These are phyloP conservation scores for Drosophila colorata DNA, from an alignment of 2,888 invertebrate species.

Conservation along the genomic window DNA sequence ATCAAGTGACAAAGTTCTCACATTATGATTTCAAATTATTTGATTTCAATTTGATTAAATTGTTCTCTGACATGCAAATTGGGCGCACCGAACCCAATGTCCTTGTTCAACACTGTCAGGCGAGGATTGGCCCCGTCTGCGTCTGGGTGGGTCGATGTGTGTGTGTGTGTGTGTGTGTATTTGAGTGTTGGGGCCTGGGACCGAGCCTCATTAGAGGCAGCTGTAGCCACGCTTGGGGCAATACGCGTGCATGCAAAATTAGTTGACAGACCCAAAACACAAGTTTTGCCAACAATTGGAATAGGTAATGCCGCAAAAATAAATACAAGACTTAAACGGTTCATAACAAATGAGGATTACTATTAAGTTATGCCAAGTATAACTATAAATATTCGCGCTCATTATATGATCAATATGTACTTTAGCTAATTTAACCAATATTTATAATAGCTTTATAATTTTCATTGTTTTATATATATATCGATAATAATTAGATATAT, in stretches of 20 bases:
- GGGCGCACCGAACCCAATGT: conserved; percentile 49
- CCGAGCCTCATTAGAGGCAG: conserved; percentile 47
- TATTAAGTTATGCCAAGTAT: background rate
- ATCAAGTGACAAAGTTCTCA: conserved; percentile 84
- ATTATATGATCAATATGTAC: too few species aligned
- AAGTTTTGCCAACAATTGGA: conserved; percentile 32
- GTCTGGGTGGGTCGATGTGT: background rate
- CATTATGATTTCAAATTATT: conserved; percentile 82
- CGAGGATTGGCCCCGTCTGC: background rate
- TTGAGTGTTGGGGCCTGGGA: conserved; percentile 33
- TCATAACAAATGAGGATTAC: background rate
- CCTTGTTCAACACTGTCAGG: background rate
- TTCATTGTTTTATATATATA: too few species aligned
- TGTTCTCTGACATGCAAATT: conserved; percentile 82
- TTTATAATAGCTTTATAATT: background rate
- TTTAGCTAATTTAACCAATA: too few species aligned
- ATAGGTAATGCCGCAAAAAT: conserved; percentile 25
- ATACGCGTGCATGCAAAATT: conserved; percentile 19
- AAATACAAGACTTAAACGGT: background rate
- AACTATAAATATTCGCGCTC: too few species aligned
- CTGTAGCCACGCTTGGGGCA: conserved; percentile 21
- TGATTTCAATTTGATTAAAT: conserved; percentile 82
- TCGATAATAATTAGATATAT: too few species aligned
- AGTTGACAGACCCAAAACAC: conserved; percentile 13
- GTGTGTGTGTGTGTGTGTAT: background rate